Conservation (phyloP, 2,888 invertebrate species). For the Cacoxenus indagator region DNA sequence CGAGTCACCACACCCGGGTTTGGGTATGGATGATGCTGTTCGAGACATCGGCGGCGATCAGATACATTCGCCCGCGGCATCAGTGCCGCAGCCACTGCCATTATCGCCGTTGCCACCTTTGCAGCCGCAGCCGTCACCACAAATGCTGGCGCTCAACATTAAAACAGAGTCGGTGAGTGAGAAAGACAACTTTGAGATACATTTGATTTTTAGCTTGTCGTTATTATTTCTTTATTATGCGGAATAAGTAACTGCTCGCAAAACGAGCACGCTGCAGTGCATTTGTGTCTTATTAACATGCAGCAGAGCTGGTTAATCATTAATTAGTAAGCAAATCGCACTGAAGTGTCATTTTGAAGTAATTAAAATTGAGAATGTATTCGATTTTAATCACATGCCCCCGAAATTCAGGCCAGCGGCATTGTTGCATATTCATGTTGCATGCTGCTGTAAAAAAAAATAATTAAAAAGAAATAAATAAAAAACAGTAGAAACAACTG, state of each 20-base stretch:
- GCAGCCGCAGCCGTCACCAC: slow-evolving; percentile 25
- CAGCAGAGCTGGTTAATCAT: background rate
- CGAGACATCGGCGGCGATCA: background rate
- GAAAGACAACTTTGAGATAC: slow-evolving; percentile 29
- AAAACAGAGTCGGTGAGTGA: slow-evolving; percentile 67
- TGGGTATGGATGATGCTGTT: slow-evolving; percentile 37
- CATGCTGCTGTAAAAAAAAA: background rate
- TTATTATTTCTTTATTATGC: slow-evolving; percentile 38
- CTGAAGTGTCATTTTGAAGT: slow-evolving; percentile 10
- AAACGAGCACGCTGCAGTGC: background rate
- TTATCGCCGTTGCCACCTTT: background rate
- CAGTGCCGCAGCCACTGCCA: background rate
- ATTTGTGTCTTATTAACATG: background rate
- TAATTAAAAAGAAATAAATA: background rate
- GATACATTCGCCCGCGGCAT: slow-evolving; percentile 33
- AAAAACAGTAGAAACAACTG: background rate
- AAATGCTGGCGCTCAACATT: slow-evolving; percentile 61
- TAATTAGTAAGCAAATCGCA: slow-evolving; percentile 10
- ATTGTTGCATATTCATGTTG: background rate
- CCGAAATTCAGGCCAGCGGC: background rate
- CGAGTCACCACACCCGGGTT: slow-evolving; percentile 33
- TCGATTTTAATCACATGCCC: background rate
- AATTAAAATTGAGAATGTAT: slow-evolving; percentile 4
- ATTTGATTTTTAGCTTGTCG: slow-evolving; percentile 29
- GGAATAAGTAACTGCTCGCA: slow-evolving; percentile 22